A percentile compares a stretch with the other conserved stretches of the same genome.
Evolutionary conservation across 2,797 vertebrate species (phyloP).

Genomic region (Florisuga fusca): DNA sequence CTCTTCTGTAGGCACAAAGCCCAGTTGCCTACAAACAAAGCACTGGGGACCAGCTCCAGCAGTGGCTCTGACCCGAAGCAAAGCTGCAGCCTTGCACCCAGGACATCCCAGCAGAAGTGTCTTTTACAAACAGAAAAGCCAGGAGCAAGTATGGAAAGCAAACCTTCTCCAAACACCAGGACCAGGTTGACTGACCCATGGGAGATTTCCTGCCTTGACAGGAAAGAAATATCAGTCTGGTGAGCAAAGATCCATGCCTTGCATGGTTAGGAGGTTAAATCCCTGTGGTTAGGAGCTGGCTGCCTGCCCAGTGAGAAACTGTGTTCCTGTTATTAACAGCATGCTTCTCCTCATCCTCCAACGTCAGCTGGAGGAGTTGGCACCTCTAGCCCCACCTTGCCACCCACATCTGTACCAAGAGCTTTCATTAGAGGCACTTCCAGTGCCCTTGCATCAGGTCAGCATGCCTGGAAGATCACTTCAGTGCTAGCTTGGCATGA

Average conservation of each 20-base stretch:
- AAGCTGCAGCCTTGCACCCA: neutral
- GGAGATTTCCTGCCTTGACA: neutral
- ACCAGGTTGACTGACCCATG: neutral
- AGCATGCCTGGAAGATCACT: fast-evolving
- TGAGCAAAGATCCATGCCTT: neutral
- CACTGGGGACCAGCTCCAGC: neutral
- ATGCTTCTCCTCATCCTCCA: neutral
- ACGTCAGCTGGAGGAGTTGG: neutral
- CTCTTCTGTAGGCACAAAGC: neutral
- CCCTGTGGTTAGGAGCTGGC: neutral
- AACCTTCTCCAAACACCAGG: neutral
- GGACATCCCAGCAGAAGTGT: neutral
- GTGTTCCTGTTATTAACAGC: neutral
- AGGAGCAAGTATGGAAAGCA: neutral
- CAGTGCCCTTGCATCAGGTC: neutral
- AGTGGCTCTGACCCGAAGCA: neutral
- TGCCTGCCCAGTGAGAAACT: neutral
- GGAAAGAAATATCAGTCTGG: neutral
- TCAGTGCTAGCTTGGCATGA: neutral
- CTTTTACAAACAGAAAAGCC: neutral
- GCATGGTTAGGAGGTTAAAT: neutral
- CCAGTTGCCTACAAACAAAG: neutral
- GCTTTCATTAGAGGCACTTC: neutral
- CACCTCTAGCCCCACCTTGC: neutral
- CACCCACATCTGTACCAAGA: fast-evolving